phyloP scores from a whole-genome alignment of 2,797 vertebrate genomes.

The Lepidocolaptes lacrymiger region DNA sequence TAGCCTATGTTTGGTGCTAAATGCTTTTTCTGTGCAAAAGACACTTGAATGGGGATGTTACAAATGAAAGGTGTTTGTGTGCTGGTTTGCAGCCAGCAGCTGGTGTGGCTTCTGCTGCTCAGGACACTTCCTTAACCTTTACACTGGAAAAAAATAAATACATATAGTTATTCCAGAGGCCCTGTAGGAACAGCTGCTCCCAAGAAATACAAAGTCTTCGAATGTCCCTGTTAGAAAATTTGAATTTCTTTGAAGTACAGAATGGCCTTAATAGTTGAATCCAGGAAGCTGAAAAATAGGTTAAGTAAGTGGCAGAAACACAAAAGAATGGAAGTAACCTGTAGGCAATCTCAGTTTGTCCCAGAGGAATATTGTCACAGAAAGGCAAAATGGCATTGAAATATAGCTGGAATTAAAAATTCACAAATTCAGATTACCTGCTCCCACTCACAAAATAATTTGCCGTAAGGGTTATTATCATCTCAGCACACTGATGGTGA shows the following conservation, averaged over 20 bases:
- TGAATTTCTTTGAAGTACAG: neutral
- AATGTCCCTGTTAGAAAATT: neutral
- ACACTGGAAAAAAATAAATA: neutral
- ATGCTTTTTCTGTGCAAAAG: neutral
- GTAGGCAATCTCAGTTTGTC: neutral
- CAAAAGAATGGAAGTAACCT: neutral
- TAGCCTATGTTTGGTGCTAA: neutral
- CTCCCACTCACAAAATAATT: neutral
- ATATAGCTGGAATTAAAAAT: neutral
- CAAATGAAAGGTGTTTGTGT: neutral
- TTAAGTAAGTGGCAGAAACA: neutral
- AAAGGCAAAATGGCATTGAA: slow-evolving; percentile 1
- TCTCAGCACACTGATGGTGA: neutral
- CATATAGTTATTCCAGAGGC: neutral
- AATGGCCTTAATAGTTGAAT: neutral
- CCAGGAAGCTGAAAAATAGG: neutral
- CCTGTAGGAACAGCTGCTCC: neutral
- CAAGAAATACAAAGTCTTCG: neutral
- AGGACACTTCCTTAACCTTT: neutral
- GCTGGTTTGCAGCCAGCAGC: neutral
- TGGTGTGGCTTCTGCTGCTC: neutral
- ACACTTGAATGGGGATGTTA: neutral
- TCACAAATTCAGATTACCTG: neutral
- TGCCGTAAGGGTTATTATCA: neutral
- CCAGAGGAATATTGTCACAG: neutral